Evolutionary conservation across 2,113 vertebrate genomes (phyloP), one percentile per base, ranked within the genome.

Genomic region (Sclerurus mexicanus): DNA sequence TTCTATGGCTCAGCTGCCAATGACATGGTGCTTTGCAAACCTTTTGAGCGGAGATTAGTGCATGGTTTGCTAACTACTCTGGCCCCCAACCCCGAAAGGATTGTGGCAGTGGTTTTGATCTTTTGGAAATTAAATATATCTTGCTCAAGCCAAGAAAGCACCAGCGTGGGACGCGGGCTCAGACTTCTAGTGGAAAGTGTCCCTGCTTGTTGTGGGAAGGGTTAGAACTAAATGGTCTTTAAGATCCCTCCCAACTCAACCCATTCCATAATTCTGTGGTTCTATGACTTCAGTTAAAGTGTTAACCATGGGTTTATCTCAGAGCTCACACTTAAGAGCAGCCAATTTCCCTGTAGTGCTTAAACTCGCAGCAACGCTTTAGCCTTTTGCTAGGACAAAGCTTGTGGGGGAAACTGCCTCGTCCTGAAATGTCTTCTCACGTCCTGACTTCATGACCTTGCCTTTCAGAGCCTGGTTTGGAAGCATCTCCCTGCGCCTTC

Each of bases 11-110:
- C 5, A 3, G 23, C 75, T 93, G 90, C 67, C 67, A 44, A 22
- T 2, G 9, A 33, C 11, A 1, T 3, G 39, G 67, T 50, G 46
- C 53, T 96, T 86, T 76, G 39, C 68, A 91, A 76, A 68, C 55
- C 79, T 93, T 96, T 92, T 58, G 63, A 85, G 55, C 63, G 69
- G 71, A 91, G 85, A 76, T 89, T 27, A 77, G 25, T 31, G 20
- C 53, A 33, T 2, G 14, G 30, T 56, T 94, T 77, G 10, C 47
- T 46, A 46, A 88, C 68, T 19, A 9, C 83, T 88, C 35, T 1
- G 0, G 0, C 10, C 35, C 39, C 72, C n/a, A 9, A 9, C 42
- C 55, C 42, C 0, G 1, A 78, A 84, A 87, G 47, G 10, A 37
- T n/a, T 0, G 0, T 33, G 47, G 24, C 30, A 35, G 47, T 56